phyloP scores from a whole-genome alignment of 1,140 invertebrate genomes.

The Drosophila suzukii region DNA sequence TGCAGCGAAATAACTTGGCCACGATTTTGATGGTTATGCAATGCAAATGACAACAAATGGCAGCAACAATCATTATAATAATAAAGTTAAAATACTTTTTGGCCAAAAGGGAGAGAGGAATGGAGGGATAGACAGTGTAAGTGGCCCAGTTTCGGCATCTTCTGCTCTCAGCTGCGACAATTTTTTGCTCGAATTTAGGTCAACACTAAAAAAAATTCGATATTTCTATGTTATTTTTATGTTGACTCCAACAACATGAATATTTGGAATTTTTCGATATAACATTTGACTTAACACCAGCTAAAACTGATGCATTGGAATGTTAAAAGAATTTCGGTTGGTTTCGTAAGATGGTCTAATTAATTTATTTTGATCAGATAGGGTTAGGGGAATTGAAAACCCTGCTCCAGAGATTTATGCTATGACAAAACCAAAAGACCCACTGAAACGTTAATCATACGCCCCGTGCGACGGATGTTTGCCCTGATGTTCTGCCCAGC shows the following conservation, averaged over 20 bases:
- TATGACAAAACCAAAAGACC: slow-evolving; percentile 17
- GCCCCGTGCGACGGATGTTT: slow-evolving; percentile 50
- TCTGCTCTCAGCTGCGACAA: slow-evolving; percentile 48
- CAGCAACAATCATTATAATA: slow-evolving; percentile 62
- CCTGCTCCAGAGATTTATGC: slow-evolving; percentile 1
- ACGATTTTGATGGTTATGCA: slow-evolving; percentile 72
- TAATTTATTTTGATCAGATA: slow-evolving; percentile 3
- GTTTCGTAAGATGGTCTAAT: slow-evolving; percentile 1
- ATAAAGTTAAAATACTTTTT: slow-evolving; percentile 62
- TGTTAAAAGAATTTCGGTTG: neutral
- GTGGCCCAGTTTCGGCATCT: slow-evolving; percentile 58
- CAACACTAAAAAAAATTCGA: slow-evolving; percentile 40
- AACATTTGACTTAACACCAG: slow-evolving; percentile 22
- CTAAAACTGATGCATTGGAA: slow-evolving; percentile 7
- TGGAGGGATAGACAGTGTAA: slow-evolving; percentile 35
- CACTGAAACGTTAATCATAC: slow-evolving; percentile 61
- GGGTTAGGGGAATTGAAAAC: neutral
- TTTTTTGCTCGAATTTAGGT: slow-evolving; percentile 63
- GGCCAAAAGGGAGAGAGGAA: slow-evolving; percentile 15
- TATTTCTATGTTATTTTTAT: slow-evolving; percentile 41
- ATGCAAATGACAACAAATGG: slow-evolving; percentile 47
- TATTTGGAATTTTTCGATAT: slow-evolving; percentile 17
- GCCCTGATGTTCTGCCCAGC: slow-evolving; percentile 61
- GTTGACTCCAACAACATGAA: slow-evolving; percentile 21
- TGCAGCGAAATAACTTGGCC: slow-evolving; percentile 66